phyloP scores from a whole-genome alignment of 2,797 vertebrate genomes.

The Microtus californicus region DNA sequence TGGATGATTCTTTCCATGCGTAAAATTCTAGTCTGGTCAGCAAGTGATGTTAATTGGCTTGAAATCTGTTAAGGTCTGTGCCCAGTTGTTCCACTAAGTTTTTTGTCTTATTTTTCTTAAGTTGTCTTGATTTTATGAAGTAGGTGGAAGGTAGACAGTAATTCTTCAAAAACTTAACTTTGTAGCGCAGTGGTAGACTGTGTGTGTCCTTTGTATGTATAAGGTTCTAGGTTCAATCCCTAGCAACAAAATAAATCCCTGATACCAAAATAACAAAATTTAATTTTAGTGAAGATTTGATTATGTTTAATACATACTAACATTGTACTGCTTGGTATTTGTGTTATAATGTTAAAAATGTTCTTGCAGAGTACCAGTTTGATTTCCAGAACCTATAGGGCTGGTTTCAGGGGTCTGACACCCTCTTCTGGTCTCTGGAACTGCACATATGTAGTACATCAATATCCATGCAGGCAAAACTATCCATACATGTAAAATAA shows the following conservation, averaged over 20 bases:
- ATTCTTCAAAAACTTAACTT: not conserved
- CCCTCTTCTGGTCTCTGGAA: not conserved
- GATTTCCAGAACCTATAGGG: not conserved
- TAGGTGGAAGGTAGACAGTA: not conserved
- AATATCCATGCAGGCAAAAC: not conserved
- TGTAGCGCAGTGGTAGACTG: not conserved
- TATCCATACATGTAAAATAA: not conserved
- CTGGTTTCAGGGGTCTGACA: not conserved
- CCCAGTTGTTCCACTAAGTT: not conserved
- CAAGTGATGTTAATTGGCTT: not conserved
- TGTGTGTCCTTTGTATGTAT: not conserved
- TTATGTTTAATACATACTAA: not conserved
- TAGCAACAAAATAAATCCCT: not conserved
- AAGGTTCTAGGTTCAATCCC: not conserved
- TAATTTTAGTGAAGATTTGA: not conserved
- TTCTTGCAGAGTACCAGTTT: not conserved
- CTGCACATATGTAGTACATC: not conserved
- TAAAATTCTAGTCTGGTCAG: slow-evolving; percentile 22
- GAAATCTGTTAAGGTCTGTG: slow-evolving; percentile 1
- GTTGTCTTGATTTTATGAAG: slow-evolving; percentile 26
- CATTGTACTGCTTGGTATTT: not conserved
- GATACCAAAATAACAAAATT: not conserved
- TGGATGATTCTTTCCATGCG: not conserved
- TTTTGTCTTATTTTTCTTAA: not conserved
- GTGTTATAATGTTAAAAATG: not conserved